phyloP scores from a whole-genome alignment of 2,113 vertebrate genomes.

The Hippocampus barbouri region DNA sequence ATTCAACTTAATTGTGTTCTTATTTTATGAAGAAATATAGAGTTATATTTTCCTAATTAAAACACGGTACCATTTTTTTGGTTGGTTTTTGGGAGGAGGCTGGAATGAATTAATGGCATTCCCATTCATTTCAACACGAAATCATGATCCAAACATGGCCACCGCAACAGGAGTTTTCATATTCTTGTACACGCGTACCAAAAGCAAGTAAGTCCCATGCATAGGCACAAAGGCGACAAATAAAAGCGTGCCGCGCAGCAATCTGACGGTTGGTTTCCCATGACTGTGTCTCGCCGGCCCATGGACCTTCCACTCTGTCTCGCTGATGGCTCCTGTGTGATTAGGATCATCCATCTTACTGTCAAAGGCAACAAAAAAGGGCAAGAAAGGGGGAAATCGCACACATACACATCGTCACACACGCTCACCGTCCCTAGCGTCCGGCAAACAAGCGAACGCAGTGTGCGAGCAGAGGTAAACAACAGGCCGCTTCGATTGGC shows the following conservation, averaged over 20 bases:
- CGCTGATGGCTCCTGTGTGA: constrained; percentile 75
- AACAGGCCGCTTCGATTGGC: constrained; percentile 28
- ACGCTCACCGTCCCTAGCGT: constrained; percentile 56
- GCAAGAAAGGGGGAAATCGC: constrained; percentile 62
- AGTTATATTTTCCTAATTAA: no score
- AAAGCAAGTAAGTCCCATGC: constrained; percentile 49
- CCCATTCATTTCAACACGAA: background rate
- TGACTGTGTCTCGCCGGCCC: constrained; percentile 69
- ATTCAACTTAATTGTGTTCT: no score
- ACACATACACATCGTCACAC: constrained; percentile 51
- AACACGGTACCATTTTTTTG: no score
- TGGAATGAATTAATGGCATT: background rate
- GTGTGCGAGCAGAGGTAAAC: constrained; percentile 55
- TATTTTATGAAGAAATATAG: no score
- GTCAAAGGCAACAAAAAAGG: constrained; percentile 62
- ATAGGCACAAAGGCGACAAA: constrained; percentile 64
- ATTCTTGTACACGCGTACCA: constrained; percentile 24
- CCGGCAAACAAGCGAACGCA: constrained; percentile 64
- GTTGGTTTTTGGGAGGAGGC: no score
- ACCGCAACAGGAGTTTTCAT: constrained; percentile 33
- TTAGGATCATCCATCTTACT: constrained; percentile 78
- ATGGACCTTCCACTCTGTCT: constrained; percentile 69
- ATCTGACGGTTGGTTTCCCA: constrained; percentile 75
- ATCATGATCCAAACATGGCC: background rate
- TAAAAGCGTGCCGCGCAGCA: constrained; percentile 62